Conservation (phyloP, 2,888 invertebrate species). For the Tipula lateralis region DNA sequence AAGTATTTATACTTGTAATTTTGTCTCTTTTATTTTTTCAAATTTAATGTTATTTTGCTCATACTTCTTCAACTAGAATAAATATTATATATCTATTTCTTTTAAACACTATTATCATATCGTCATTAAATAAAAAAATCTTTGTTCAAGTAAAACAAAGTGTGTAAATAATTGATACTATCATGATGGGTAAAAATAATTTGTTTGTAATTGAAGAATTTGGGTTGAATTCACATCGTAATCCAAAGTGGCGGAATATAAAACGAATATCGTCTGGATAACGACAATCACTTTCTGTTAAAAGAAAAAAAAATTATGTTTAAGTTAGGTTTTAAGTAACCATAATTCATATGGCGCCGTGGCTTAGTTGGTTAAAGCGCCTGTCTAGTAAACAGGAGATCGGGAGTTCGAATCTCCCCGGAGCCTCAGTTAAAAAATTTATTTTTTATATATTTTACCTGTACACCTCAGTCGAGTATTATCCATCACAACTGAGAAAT, state of each 20-base stretch:
- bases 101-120: background rate
- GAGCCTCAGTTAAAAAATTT: constrained; percentile 50
- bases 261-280: constrained; percentile 62
- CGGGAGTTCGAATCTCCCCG: no score
- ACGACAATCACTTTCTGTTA: constrained; percentile 61
- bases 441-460: constrained; percentile 48
- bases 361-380: constrained; percentile 62
- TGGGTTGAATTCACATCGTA: constrained; percentile 45
- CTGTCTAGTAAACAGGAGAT: no score
- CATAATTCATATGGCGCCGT: no score
- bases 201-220: background rate
- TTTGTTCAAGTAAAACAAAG: background rate
- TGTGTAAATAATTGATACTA: background rate
- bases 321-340: background rate
- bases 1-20: background rate
- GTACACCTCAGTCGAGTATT: constrained; percentile 55
- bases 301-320: background rate
- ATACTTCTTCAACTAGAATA: no score
- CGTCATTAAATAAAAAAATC: background rate
- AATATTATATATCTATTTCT: no score
- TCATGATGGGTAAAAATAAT: background rate
- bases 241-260: constrained; percentile 51
- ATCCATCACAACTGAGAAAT: constrained; percentile 52
- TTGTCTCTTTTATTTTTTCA: background rate
- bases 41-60: background rate